Evolutionary conservation across 2,888 invertebrate species (phyloP), one percentile per base, ranked within the genome.

Genomic region (Glyphotaelius pellucidus): DNA sequence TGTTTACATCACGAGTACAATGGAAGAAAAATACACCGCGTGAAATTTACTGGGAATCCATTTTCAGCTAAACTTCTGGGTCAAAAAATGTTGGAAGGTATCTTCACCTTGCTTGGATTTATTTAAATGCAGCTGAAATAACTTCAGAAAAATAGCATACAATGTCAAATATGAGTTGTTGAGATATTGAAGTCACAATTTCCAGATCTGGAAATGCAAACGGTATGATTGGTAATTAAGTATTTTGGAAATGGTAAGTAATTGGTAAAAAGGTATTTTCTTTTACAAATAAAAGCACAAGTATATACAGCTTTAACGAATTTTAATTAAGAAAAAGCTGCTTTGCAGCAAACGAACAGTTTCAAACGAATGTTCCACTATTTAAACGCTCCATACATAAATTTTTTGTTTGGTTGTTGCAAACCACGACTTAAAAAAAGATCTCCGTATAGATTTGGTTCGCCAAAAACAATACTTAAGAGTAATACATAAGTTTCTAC

Each of bases 401-500:
- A 1, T 52, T 52, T 52, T 19, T 52, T 19, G 52, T 52, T 52
- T 52, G 67, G 7, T 67, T 19, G 25, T n/a, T 67, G 67, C n/a
- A 67, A 67, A 67, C 25, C 67, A 67, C 67, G 25, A 25, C 11
- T 81, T 32, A 81, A 32, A 67, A 52, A 25, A 67, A 67, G 25
- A n/a, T 67, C 7, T 67, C n/a, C 25, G 67, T 9, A n/a, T 67
- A n/a, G 9, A 67, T 25, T 38, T 67, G 67, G 25, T 67, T n/a
- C n/a, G 67, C 67, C 67, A 67, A 67, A 67, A 67, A 67, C 67
- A 67, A 67, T 67, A 67, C 67, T 67, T 25, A 67, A 67, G 67
- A n/a, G 9, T 67, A 67, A 67, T 67, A 87, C 31, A 87, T 35
- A 89, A 80, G 11, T 79, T 89, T 80, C 89, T 89, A 89, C 89